Percentiles rank a stretch among this genome's conserved stretches.
Conservation (phyloP, 2,113 vertebrate species). For the Ceyx melanurus region DNA sequence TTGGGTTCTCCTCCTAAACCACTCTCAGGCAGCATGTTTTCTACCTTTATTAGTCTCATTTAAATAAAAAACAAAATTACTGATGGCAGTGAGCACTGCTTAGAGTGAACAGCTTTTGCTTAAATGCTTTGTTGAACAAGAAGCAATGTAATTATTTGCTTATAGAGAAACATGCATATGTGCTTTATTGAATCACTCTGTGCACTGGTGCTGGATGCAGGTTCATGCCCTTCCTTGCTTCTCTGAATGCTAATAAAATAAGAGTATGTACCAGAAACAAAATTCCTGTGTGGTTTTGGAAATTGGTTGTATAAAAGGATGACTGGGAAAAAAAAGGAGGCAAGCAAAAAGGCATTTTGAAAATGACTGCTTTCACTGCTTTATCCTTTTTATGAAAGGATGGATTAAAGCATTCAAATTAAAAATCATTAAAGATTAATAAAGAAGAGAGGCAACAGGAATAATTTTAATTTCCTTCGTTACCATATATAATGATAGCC, state of each 20-base stretch:
- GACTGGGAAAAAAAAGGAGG: no score
- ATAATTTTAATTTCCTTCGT: not conserved
- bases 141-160: not conserved
- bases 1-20: not conserved
- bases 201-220: not conserved
- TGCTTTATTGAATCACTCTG: not conserved
- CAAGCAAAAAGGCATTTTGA: not conserved
- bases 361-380: not conserved
- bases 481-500: conserved; percentile 22
- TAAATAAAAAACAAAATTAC: conserved; percentile 6
- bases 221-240: not conserved
- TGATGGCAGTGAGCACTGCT: not conserved
- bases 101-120: conserved; percentile 22
- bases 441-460: conserved; percentile 31
- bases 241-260: not conserved
- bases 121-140: conserved; percentile 31
- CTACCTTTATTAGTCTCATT: not conserved
- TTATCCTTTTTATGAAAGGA: not conserved
- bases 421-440: conserved; percentile 57
- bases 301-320: not conserved
- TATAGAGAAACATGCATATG: not conserved
- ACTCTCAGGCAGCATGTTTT: not conserved
- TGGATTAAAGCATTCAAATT: conserved; percentile 28
- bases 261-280: not conserved
- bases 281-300: not conserved